Percentiles rank a stretch among this genome's conserved stretches.
phyloP scores from a whole-genome alignment of 2,113 vertebrate genomes.

The Cettia cetti region DNA sequence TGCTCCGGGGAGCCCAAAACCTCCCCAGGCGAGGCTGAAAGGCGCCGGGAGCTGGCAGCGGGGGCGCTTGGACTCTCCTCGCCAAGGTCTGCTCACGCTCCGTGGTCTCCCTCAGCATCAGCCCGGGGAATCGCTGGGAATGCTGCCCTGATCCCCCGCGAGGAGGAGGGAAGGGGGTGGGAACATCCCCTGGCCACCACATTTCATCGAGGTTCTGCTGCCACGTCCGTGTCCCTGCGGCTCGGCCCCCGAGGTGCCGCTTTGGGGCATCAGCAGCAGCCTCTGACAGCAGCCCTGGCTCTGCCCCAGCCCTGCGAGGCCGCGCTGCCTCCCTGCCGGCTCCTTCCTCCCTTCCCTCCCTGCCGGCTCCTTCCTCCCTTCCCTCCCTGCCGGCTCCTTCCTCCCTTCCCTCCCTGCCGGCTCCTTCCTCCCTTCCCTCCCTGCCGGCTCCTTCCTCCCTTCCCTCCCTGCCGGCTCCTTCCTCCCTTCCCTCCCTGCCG shows the following conservation, averaged over 20 bases:
- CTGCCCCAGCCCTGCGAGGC: too few species aligned
- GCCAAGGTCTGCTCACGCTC: not conserved
- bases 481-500: too few species aligned
- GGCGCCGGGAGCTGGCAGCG: not conserved
- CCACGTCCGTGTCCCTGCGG: not conserved
- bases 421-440: too few species aligned
- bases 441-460: too few species aligned
- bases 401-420: too few species aligned
- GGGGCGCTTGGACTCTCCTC: rapidly evolving
- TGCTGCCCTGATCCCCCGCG: not conserved
- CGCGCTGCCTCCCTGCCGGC: too few species aligned
- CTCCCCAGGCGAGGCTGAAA: not conserved
- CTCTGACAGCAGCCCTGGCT: rapidly evolving
- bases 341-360: too few species aligned
- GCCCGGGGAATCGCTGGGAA: not conserved
- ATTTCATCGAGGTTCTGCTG: not conserved
- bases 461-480: too few species aligned
- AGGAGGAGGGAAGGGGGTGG: not conserved
- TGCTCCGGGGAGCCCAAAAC: not conserved
- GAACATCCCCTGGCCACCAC: not conserved
- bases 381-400: too few species aligned
- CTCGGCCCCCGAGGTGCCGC: not conserved
- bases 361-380: too few species aligned
- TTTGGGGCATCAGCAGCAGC: not conserved
- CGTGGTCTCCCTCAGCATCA: rapidly evolving